Percentiles rank a stretch among this genome's conserved stretches.
phyloP scores from a whole-genome alignment of 2,888 invertebrate genomes.

The Amphimallon solstitiale region DNA sequence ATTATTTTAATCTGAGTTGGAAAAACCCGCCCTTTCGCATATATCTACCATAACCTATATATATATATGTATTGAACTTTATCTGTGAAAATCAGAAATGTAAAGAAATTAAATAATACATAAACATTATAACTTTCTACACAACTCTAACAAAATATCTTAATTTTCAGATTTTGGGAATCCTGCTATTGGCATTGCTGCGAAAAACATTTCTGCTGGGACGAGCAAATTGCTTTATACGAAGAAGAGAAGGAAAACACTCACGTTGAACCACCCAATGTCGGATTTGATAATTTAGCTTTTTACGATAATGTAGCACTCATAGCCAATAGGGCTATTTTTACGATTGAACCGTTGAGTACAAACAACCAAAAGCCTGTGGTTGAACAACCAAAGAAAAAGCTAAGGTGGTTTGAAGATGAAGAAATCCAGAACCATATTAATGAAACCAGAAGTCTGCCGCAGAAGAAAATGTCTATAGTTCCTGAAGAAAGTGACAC shows the following conservation, averaged over 20 bases:
- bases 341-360: conserved; percentile 60
- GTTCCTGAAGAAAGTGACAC: conserved; percentile 33
- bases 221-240: conserved; percentile 74
- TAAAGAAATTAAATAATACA: too few relatives aligned
- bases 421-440: conserved; percentile 3
- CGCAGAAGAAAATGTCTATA: conserved; percentile 11
- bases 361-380: conserved; percentile 45
- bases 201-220: conserved; percentile 78
- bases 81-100: too few relatives aligned
- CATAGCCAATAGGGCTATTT: conserved; percentile 60
- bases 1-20: too few relatives aligned
- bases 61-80: too few relatives aligned
- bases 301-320: conserved; percentile 62
- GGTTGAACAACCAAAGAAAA: conserved; percentile 45
- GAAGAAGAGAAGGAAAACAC: conserved; percentile 59
- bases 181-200: conserved; percentile 78
- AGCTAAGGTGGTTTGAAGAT: conserved; percentile 51
- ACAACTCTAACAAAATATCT: too few relatives aligned
- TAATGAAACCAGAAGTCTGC: background rate
- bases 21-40: too few relatives aligned
- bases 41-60: too few relatives aligned
- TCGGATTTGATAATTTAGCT: conserved; percentile 60
- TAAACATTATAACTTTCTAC: too few relatives aligned
- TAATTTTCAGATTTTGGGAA: conserved; percentile 75
- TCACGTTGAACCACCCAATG: conserved; percentile 55